Evolutionary conservation across 2,113 vertebrate species (phyloP), one percentile per base, ranked within the genome.

Genomic region (Epinephelus moara): DNA sequence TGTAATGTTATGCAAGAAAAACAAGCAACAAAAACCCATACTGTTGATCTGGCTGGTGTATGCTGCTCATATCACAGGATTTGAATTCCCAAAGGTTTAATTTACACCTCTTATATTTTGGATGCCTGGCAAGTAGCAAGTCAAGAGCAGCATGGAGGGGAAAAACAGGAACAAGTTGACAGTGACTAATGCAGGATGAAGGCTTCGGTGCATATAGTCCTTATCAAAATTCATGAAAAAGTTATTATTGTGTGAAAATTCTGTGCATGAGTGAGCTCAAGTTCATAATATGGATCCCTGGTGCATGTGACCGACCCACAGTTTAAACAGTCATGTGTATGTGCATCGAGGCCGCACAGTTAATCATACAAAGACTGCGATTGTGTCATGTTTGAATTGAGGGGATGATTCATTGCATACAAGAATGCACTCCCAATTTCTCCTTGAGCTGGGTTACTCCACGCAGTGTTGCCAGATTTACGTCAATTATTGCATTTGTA

Each of bases 21-120:
- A 52, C 13, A 80, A 52, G 21, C 49, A 9, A 47, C 7, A 55
- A 57, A 72, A 56, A 33, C 4, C 11, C 37, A 81, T 56, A 78
- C 42, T 11, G 42, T 11, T 11, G 60, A 62, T 78, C 19, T 75
- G 62, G 30, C 53, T 75, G 57, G 33, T 62, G 21, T 37, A 21
- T 40, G 56, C 25, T 69, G 67, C 68, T 82, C 81, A 78, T 74
- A 67, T 85, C 53, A 67, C 42, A 81, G 25, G 68, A 74, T 76
- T 64, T 71, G 4, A 79, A 78, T 78, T 30, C 69, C 69, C 69
- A 84, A 75, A 82, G 81, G 81, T 74, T 80, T 83, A 80, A 89
- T 88, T 85, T 83, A 72, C 61, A 86, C 72, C 62, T 84, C 56
- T 82, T 55, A 19, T 25, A 75, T 85, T 87, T 56, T 77, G 45